Evolutionary conservation across 2,888 invertebrate species (phyloP).

Genomic region (Acrobasis consociella): DNA sequence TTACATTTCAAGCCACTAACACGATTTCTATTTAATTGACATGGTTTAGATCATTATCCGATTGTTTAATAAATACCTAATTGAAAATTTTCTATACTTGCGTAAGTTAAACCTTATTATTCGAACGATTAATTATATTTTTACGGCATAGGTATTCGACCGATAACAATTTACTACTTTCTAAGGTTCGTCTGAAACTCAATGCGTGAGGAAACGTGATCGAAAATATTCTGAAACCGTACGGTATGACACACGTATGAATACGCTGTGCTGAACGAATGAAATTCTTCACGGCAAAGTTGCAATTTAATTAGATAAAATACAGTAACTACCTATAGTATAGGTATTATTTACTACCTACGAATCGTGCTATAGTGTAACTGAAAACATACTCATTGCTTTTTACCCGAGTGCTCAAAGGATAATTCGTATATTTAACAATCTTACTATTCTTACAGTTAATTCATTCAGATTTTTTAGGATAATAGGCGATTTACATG

Average conservation of each 20-base stretch:
- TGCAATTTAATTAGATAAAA: too few relatives aligned
- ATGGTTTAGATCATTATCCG: not conserved
- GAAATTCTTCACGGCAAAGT: not conserved
- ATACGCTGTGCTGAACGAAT: not conserved
- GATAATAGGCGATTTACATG: too few relatives aligned
- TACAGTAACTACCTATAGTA: too few relatives aligned
- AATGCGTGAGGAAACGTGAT: constrained; percentile 10
- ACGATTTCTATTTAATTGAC: not conserved
- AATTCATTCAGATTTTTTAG: too few relatives aligned
- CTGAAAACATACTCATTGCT: too few relatives aligned
- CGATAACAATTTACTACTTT: constrained; percentile 25
- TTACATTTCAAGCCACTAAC: not conserved
- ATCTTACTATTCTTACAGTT: too few relatives aligned
- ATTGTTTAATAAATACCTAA: constrained; percentile 9
- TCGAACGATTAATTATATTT: constrained; percentile 11
- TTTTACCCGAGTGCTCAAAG: too few relatives aligned
- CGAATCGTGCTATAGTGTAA: too few relatives aligned
- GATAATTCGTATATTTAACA: too few relatives aligned
- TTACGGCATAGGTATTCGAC: constrained; percentile 20
- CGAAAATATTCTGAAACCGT: not conserved
- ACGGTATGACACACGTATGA: not conserved
- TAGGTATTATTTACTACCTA: too few relatives aligned
- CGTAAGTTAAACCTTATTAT: not conserved
- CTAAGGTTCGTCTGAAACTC: constrained; percentile 7
- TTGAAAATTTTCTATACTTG: constrained; percentile 13